phyloP scores from a whole-genome alignment of 2,797 vertebrate species.

The Bryconaethiops microstoma region DNA sequence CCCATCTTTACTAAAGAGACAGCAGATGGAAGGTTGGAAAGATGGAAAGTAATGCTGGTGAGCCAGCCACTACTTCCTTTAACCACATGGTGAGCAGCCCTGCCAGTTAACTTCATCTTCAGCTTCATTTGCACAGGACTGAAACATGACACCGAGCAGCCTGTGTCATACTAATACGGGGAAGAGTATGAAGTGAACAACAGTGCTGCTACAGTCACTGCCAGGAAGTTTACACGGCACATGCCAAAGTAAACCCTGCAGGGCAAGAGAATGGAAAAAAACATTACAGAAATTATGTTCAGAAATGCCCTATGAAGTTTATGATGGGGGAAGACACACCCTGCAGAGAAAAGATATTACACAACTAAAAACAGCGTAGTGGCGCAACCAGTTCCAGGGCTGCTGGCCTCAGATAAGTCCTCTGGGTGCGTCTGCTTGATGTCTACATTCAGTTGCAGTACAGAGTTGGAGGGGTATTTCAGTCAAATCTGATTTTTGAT shows the following conservation, averaged over 20 bases:
- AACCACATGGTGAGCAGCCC: slow-evolving; percentile 38
- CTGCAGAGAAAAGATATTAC: slow-evolving; percentile 39
- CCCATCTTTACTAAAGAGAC: not conserved
- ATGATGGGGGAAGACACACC: slow-evolving; percentile 25
- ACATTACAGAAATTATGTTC: slow-evolving; percentile 19
- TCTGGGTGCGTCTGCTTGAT: not conserved
- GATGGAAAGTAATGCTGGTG: slow-evolving; percentile 18
- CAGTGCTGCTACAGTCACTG: slow-evolving; percentile 4
- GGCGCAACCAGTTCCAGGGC: not conserved
- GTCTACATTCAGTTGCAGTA: not conserved
- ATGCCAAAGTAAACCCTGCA: slow-evolving; percentile 39
- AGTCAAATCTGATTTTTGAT: no score
- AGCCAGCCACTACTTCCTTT: slow-evolving; percentile 43
- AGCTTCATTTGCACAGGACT: not conserved
- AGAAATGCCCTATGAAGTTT: slow-evolving; percentile 8
- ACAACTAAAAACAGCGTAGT: slow-evolving; percentile 14
- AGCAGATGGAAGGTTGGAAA: slow-evolving; percentile 46
- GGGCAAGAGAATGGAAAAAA: not conserved
- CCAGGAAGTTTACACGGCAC: slow-evolving; percentile 10
- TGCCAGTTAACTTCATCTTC: slow-evolving; percentile 35
- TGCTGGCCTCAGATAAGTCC: slow-evolving; percentile 5
- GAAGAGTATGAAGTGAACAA: slow-evolving; percentile 20
- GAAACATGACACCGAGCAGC: slow-evolving; percentile 12
- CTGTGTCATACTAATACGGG: not conserved
- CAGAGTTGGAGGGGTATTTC: no score